Conservation (phyloP, 2,797 vertebrate genomes). For the Pangasius larnaudii region DNA sequence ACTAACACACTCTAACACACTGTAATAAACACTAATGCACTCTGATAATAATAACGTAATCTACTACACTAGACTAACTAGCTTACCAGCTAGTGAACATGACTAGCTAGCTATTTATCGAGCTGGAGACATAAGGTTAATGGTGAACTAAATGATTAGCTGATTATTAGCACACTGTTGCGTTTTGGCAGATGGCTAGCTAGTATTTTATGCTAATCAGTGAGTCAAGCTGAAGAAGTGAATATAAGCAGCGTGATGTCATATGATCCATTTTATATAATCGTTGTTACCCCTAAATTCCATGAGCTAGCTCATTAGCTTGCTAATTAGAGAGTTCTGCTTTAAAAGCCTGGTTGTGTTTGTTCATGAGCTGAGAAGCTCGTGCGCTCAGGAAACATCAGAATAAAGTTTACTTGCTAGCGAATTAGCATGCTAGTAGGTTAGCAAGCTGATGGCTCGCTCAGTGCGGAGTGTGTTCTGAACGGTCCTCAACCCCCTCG, state of each 20-base stretch:
- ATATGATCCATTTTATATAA: background rate
- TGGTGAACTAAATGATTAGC: background rate
- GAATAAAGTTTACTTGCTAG: background rate
- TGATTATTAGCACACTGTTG: background rate
- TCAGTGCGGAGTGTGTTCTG: background rate
- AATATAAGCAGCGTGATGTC: background rate
- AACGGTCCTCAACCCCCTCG: background rate
- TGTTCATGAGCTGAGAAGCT: slow-evolving; percentile 47
- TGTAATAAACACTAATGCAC: too few relatives aligned
- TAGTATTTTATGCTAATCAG: background rate
- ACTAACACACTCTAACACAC: too few relatives aligned
- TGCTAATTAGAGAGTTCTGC: background rate
- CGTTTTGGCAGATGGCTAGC: background rate
- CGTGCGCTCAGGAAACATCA: background rate
- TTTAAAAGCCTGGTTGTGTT: slow-evolving; percentile 20
- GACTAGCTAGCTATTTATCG: background rate
- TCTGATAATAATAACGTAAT: too few relatives aligned
- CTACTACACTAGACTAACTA: background rate
- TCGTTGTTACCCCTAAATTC: background rate
- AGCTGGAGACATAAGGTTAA: background rate
- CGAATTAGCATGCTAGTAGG: background rate
- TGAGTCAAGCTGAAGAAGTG: background rate
- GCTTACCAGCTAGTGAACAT: background rate
- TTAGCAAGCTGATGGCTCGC: background rate
- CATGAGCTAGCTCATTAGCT: background rate